Percentiles rank a stretch among this genome's conserved stretches.
Evolutionary conservation across 2,113 vertebrate species (phyloP).

Genomic region (Phasianus colchicus): DNA sequence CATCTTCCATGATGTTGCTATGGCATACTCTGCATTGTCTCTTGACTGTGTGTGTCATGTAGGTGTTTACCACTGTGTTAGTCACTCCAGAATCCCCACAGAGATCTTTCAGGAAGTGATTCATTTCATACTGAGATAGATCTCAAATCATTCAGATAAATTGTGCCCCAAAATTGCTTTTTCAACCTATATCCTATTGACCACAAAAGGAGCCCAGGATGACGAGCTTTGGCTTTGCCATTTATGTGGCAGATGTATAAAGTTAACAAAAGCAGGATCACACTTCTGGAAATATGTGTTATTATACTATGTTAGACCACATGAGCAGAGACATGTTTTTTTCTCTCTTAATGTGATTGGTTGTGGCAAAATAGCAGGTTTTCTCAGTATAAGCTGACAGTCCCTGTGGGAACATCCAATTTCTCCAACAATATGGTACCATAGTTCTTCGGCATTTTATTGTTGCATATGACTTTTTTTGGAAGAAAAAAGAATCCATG

Average conservation of each 20-base stretch:
- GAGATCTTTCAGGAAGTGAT: neutral
- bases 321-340: neutral
- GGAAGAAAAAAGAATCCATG: neutral
- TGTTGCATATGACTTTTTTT: neutral
- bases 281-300: neutral
- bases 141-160: neutral
- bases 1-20: neutral
- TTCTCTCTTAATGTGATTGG: neutral
- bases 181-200: rapidly evolving
- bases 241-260: neutral
- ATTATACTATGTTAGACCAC: neutral
- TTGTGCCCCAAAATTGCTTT: neutral
- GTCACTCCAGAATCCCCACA: neutral
- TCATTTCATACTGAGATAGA: neutral
- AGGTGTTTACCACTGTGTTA: constrained; percentile 1
- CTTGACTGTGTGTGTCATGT: neutral
- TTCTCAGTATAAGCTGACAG: neutral
- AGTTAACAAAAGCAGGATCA: neutral
- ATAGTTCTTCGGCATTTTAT: neutral
- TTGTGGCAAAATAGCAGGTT: neutral
- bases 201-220: neutral
- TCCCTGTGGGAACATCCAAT: neutral
- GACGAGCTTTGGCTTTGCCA: neutral
- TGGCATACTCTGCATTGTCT: rapidly evolving
- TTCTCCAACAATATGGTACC: neutral